Evolutionary conservation across 2,113 vertebrate species (phyloP), one percentile per base, ranked within the genome.

Genomic region (Dicaeum eximium): DNA sequence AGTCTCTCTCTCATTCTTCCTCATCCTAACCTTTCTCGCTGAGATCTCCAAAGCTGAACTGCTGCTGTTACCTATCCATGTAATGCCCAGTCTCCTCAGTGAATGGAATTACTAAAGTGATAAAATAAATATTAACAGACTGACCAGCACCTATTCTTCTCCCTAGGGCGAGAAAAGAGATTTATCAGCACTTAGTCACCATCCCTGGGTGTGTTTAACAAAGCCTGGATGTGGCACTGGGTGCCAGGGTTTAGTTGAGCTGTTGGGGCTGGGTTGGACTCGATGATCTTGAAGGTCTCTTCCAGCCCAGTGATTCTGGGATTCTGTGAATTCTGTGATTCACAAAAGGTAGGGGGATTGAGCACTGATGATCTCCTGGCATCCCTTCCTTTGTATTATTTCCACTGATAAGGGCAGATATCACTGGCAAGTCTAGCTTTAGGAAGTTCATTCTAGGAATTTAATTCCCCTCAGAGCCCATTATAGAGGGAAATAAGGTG

Each of bases 271-370:
- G n/a, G n/a, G n/a, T n/a, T n/a, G n/a, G n/a, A n/a, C n/a, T n/a
- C n/a, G n/a, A n/a, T n/a, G n/a, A n/a, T n/a, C n/a, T n/a, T n/a
- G n/a, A n/a, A n/a, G n/a, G n/a, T n/a, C n/a, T n/a, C n/a, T n/a
- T n/a, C n/a, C n/a, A n/a, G n/a, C n/a, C n/a, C n/a, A n/a, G n/a
- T n/a, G n/a, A n/a, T n/a, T n/a, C n/a, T n/a, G n/a, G n/a, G n/a
- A n/a, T n/a, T n/a, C n/a, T n/a, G n/a, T n/a, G n/a, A n/a, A n/a
- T n/a, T n/a, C n/a, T n/a, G n/a, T n/a, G n/a, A n/a, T n/a, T n/a
- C n/a, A n/a, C n/a, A n/a, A n/a, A n/a, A n/a, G n/a, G n/a, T 3
- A n/a, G 6, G 5, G 13, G 3, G 11, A 54, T 50, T 2, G 9
- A 74, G 7, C 19, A 20, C 8, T 12, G 7, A 23, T 8, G 16